Evolutionary conservation across 2,113 vertebrate genomes (phyloP).

Genomic region (Hassar affinis): DNA sequence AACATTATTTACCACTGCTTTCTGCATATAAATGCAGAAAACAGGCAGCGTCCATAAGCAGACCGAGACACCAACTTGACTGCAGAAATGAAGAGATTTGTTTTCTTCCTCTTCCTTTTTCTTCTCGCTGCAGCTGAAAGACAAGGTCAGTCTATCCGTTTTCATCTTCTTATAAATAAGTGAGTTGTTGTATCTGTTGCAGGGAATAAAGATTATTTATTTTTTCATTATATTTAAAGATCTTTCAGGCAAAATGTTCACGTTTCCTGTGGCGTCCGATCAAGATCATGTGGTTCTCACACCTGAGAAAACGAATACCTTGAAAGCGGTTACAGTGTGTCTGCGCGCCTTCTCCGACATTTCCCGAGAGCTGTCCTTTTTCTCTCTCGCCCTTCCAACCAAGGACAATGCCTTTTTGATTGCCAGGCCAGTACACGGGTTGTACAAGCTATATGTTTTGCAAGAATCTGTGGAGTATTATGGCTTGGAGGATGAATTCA

Average conservation of each 20-base stretch:
- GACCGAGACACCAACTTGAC: neutral
- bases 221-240: too few species aligned
- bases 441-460: too few species aligned
- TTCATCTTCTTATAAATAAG: neutral
- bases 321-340: constrained; percentile 12
- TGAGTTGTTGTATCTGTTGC: neutral
- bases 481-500: constrained; percentile 12
- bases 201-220: too few species aligned
- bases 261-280: constrained; percentile 33
- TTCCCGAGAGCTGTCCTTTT: neutral
- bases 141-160: neutral
- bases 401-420: neutral
- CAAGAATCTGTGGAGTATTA: neutral
- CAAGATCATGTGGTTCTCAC: neutral
- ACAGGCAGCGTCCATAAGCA: neutral
- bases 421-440: too few species aligned
- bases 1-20: too few species aligned
- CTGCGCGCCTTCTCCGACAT: constrained; percentile 26
- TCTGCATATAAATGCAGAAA: neutral
- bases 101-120: neutral
- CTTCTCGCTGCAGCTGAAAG: neutral
- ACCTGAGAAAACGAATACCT: neutral
- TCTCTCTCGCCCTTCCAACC: neutral
- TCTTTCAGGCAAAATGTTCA: constrained; percentile 38
- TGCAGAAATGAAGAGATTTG: neutral